Conservation (phyloP, 2,888 invertebrate species). For the Halictus quadricinctus region DNA sequence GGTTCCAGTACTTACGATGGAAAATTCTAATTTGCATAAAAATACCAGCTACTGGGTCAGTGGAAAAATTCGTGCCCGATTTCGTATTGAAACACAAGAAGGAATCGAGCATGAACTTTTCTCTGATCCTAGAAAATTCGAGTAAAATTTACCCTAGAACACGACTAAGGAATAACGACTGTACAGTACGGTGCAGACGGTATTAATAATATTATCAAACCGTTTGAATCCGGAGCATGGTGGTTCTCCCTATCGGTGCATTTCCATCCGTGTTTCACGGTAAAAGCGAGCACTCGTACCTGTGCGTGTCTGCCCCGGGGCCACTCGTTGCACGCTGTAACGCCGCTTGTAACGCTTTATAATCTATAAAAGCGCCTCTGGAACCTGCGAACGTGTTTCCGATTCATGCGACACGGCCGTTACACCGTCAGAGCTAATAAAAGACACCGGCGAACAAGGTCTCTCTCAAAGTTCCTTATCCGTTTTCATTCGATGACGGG, state of each 20-base stretch:
- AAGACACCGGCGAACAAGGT: neutral
- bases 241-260: neutral
- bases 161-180: neutral
- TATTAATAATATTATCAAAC: neutral
- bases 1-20: too few species aligned
- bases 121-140: too few species aligned
- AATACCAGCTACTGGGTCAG: too few species aligned
- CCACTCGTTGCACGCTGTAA: conserved; percentile 3
- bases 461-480: neutral
- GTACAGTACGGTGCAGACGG: neutral
- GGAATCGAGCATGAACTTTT: too few species aligned
- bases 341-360: neutral
- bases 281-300: conserved; percentile 2
- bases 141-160: neutral
- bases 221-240: neutral
- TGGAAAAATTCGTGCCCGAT: too few species aligned
- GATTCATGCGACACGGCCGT: neutral
- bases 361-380: neutral
- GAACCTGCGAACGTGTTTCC: neutral
- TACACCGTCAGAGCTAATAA: neutral
- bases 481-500: neutral
- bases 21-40: too few species aligned
- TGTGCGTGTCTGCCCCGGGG: conserved; percentile 3
- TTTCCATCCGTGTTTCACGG: neutral
- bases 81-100: too few species aligned